Conservation (phyloP, 2,888 invertebrate species). For the Lepidochrysops patricia region DNA sequence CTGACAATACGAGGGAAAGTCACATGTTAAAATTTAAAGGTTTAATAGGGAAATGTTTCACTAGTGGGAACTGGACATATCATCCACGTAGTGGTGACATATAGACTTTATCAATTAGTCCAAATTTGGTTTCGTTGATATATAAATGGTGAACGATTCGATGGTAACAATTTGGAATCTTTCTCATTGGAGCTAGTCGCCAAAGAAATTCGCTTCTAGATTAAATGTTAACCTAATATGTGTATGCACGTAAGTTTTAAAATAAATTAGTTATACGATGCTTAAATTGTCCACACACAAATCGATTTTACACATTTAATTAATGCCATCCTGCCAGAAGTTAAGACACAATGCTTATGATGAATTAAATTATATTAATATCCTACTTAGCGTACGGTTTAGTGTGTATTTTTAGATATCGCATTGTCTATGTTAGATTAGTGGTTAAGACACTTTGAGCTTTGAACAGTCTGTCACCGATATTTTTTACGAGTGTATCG, state of each 20-base stretch:
- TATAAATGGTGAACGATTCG: slow-evolving; percentile 21
- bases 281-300: slow-evolving; percentile 71
- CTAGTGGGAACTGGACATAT: slow-evolving; percentile 52
- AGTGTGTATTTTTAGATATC: slow-evolving; percentile 72
- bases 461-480: slow-evolving; percentile 64
- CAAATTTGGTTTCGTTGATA: slow-evolving; percentile 35
- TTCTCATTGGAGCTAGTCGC: slow-evolving; percentile 70
- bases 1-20: slow-evolving; percentile 61
- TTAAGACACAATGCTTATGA: slow-evolving; percentile 71
- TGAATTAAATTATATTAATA: slow-evolving; percentile 57
- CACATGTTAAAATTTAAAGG: slow-evolving; percentile 57
- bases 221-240: slow-evolving; percentile 59
- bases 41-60: slow-evolving; percentile 69
- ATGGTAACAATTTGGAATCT: slow-evolving; percentile 64
- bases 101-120: slow-evolving; percentile 46
- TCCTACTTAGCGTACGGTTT: slow-evolving; percentile 68
- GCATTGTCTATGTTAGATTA: slow-evolving; percentile 72
- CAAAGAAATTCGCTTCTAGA: slow-evolving; percentile 62
- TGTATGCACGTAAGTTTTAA: slow-evolving; percentile 63
- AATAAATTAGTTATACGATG: slow-evolving; percentile 60
- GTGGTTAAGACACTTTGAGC: slow-evolving; percentile 70
- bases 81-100: slow-evolving; percentile 66
- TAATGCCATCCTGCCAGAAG: slow-evolving; percentile 68
- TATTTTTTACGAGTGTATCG: slow-evolving; percentile 60
- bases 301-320: slow-evolving; percentile 65